Base-by-base conservation (phyloP, 2,888 invertebrate species). In the Tryphoninae sp. region DNA sequence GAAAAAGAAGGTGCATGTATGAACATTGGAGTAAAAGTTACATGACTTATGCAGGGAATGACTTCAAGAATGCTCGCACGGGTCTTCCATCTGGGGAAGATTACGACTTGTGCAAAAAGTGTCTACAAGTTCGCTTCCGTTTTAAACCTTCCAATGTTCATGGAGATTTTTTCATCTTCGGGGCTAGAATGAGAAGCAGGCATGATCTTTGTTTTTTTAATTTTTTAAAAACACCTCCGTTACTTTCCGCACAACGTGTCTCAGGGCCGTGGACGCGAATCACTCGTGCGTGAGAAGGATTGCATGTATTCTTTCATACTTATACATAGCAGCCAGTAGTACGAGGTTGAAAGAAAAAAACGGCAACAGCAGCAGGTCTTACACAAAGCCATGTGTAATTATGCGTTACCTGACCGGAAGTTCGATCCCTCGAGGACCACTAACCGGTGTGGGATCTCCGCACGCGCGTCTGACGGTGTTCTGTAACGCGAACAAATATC, bases 401-500 rank as follows among this genome's bases (percentile, higher is more conserved):
- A 89, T 85, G 84, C 87, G 85, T 87, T 86, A 85, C 87, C 87
- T 87, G 89, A 87, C 88, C 88, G 90, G 89, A 89, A 89, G 84
- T 85, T 77, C 83, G 84, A 81, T 80, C 69, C 75, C 71, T 75
- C 61, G 71, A 40, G 74, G 59, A 62, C 69, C 62, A 78, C 49
- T 73, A 78, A 78, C 69, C 78, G 64, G 33, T 68, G 61, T 16
- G 40, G 58, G 65, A 80, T 80, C 72, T 19, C 59, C 65, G 75
- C 75, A 80, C 62, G 68, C 81, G 49, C 53, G 59, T 33, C 72
- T 67, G 69, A 7, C 16, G 49, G 11, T 13, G n/a, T 22, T 9
- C 13, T 33, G 23, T 33, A 59, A 68, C 13, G 45, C 19, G 9
- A 49, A 33, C 51, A 23, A 23, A 72, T 68, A 68, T 8, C 33